Evolutionary conservation across 2,113 vertebrate species (phyloP).

Genomic region (Spilogale gracilis): DNA sequence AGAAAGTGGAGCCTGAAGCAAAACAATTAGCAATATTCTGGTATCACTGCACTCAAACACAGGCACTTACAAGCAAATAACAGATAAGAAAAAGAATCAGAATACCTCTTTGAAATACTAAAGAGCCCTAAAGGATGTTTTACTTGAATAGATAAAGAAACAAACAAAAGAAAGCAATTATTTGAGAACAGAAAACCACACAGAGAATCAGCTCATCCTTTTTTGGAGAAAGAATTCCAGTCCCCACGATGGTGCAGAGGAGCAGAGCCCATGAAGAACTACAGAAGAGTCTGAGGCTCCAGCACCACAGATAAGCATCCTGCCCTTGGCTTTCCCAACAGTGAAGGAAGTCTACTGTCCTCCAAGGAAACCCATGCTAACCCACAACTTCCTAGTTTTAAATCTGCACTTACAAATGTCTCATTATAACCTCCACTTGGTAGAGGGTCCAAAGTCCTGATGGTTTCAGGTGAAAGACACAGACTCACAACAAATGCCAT

Average conservation of each 20-base stretch:
- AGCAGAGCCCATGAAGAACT: neutral
- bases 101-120: conserved; percentile 59
- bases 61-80: neutral
- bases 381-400: neutral
- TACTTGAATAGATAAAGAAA: conserved; percentile 17
- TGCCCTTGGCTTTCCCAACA: neutral
- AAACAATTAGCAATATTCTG: neutral
- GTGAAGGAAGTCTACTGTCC: neutral
- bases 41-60: neutral
- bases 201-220: neutral
- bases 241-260: neutral
- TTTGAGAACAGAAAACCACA: neutral
- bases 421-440: neutral
- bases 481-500: neutral
- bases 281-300: neutral
- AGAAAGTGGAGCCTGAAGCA: neutral
- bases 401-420: neutral
- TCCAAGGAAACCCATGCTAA: neutral
- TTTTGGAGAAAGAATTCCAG: neutral
- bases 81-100: conserved; percentile 45
- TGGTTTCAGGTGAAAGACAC: neutral
- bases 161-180: neutral
- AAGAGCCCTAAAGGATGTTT: conserved; percentile 18
- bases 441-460: neutral
- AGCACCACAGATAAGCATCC: rapidly evolving